A percentile compares a stretch with the other conserved stretches of the same genome.
Evolutionary conservation across 2,888 invertebrate species (phyloP).

Genomic region (Miltochrista miniata): DNA sequence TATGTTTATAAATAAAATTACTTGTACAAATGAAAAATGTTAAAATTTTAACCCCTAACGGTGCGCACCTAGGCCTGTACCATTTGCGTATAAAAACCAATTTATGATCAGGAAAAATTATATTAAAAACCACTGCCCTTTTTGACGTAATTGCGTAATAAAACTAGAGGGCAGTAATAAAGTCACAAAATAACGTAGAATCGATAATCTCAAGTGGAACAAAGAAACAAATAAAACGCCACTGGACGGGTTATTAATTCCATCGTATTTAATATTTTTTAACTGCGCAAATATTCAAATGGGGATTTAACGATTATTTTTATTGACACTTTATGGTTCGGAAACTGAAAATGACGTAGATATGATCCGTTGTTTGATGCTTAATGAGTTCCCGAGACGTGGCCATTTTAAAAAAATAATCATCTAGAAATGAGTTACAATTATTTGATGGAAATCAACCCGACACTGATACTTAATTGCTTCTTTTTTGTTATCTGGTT

Average conservation of each 20-base stretch:
- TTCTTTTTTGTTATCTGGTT: too few relatives aligned
- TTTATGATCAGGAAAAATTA: conserved; percentile 24
- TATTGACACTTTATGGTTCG: conserved; percentile 80
- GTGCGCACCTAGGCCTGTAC: conserved; percentile 5
- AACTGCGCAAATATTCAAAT: conserved; percentile 76
- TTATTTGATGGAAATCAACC: conserved; percentile 7
- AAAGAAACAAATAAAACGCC: conserved; percentile 45
- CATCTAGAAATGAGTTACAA: conserved; percentile 22
- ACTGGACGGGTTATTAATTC: conserved; percentile 73
- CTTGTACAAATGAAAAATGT: conserved; percentile 1
- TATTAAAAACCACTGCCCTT: conserved; percentile 29
- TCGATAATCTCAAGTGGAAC: conserved; percentile 54
- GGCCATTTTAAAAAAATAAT: conserved; percentile 40
- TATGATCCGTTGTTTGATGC: conserved; percentile 59
- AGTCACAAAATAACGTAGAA: conserved; percentile 39
- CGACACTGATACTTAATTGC: too few relatives aligned
- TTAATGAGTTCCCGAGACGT: conserved; percentile 47
- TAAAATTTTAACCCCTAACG: conserved; percentile 3
- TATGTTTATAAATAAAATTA: too few relatives aligned
- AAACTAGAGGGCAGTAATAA: conserved; percentile 34
- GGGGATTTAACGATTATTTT: conserved; percentile 70
- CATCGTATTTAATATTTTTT: conserved; percentile 60
- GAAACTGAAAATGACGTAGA: conserved; percentile 75
- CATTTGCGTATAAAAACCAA: conserved; percentile 16
- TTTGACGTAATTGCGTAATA: conserved; percentile 36